phyloP scores from a whole-genome alignment of 2,113 vertebrate species.

The Halcyon senegalensis region DNA sequence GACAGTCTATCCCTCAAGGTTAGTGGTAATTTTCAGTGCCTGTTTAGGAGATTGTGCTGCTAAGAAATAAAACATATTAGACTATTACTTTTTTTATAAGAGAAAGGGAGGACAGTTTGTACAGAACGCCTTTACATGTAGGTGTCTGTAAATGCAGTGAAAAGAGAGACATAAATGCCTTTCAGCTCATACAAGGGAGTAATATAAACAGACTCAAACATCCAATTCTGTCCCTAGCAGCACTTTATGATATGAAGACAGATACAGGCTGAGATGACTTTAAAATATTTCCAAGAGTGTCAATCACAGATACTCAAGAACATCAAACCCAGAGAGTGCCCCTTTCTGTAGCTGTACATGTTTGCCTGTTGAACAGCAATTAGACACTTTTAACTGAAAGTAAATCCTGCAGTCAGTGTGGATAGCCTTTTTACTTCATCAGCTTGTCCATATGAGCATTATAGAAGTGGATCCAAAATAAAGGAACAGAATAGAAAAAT shows the following conservation, averaged over 20 bases:
- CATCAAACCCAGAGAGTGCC: background rate
- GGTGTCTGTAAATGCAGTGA: background rate
- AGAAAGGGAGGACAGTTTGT: background rate
- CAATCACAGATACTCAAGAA: background rate
- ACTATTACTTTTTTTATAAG: background rate
- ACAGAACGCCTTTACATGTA: background rate
- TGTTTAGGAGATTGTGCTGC: background rate
- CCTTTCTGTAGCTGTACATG: accelerated
- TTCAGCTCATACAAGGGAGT: background rate
- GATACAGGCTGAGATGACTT: background rate
- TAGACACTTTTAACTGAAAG: background rate
- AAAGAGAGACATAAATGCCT: background rate
- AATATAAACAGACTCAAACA: background rate
- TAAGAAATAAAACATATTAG: background rate
- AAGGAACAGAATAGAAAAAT: background rate
- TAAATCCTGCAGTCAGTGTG: background rate
- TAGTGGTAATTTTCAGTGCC: background rate
- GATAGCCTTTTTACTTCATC: background rate
- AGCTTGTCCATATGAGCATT: background rate
- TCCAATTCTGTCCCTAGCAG: background rate
- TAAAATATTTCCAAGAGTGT: background rate
- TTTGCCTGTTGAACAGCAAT: background rate
- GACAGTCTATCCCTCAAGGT: background rate
- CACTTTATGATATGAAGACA: background rate
- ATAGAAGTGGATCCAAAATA: background rate